Conservation (phyloP, 2,888 invertebrate genomes). For the Megamerina dolium region DNA sequence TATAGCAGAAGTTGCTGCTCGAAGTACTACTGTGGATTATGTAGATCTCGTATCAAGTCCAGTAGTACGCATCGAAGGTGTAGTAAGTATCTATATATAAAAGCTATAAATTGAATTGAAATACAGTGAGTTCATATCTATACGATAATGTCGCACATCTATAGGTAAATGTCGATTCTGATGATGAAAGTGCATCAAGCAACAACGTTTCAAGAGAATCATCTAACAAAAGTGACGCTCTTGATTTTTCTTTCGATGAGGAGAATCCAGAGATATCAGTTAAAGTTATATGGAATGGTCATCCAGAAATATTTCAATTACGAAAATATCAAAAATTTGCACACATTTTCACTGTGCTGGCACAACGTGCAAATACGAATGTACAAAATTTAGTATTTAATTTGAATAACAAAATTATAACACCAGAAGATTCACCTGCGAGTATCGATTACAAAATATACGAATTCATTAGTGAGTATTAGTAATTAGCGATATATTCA, state of each 20-base stretch:
- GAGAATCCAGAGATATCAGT: conserved; percentile 37
- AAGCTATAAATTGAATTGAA: not conserved
- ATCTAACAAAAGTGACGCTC: too few relatives aligned
- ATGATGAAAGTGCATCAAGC: too few relatives aligned
- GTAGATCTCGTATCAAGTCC: conserved; percentile 36
- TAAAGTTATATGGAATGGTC: conserved; percentile 36
- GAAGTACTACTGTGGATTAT: conserved; percentile 24
- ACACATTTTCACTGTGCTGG: conserved; percentile 32
- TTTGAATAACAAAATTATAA: conserved; percentile 31
- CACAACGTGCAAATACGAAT: conserved; percentile 32
- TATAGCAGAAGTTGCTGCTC: conserved; percentile 29
- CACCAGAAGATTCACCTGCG: conserved; percentile 33
- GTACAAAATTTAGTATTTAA: conserved; percentile 31
- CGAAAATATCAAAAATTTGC: conserved; percentile 40
- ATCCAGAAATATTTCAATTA: conserved; percentile 31
- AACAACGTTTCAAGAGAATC: too few relatives aligned
- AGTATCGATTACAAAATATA: conserved; percentile 34
- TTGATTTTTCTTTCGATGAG: conserved; percentile 26
- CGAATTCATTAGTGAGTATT: conserved; percentile 36
- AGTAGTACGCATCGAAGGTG: conserved; percentile 30
- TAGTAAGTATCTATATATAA: conserved; percentile 23
- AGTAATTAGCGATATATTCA: too few relatives aligned
- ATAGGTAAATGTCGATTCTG: conserved; percentile 32
- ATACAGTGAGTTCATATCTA: too few relatives aligned
- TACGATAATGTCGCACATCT: too few relatives aligned